Evolutionary conservation across 2,797 vertebrate species (phyloP), one percentile per base, ranked within the genome.

Genomic region (Pseudochirops corinnae): DNA sequence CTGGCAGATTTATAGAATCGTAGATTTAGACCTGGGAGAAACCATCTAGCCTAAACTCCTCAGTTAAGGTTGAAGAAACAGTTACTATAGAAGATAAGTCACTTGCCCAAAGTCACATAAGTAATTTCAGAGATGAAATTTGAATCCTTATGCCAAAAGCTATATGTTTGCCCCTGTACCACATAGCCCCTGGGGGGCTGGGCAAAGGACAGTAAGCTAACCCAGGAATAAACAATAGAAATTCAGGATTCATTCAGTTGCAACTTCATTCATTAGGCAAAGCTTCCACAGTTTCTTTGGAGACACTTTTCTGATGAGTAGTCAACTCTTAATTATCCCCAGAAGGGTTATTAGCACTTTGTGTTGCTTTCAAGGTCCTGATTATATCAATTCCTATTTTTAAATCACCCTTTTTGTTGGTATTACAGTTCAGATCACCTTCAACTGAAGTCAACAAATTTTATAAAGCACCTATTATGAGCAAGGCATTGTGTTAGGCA

Each of bases 191-290:
- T 1, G 3, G 46, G 24, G 21, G 74, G 46, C 18, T 50, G 9
- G 46, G 39, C 14, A n/a, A 74, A 74, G 13, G 74, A 13, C 39
- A 55, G 82, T 90, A 91, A 92, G 33, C 50, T 60, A 82, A 95
- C 28, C 50, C 55, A 7, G 93, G 26, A 93, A 60, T 53, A 95
- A 94, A 92, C 29, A 46, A 92, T 91, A 95, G 56, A 92, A 67
- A 31, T 82, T 26, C 21, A 50, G 39, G 3, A 50, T 82, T 50
- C 39, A 87, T 26, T 50, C n/a, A 46, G 9, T 87, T 87, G 26
- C 90, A 94, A 55, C 46, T 94, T 94, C 28, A 62, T 95, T 94
- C n/a, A 62, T 95, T 93, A 93, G 91, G 62, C 58, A 94, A 91
- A 92, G 57, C 31, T 82, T 16, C 39, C 57, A 7, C 14, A 4